phyloP scores from a whole-genome alignment of 2,797 vertebrate species.

The Hypotaenidia okinawae region DNA sequence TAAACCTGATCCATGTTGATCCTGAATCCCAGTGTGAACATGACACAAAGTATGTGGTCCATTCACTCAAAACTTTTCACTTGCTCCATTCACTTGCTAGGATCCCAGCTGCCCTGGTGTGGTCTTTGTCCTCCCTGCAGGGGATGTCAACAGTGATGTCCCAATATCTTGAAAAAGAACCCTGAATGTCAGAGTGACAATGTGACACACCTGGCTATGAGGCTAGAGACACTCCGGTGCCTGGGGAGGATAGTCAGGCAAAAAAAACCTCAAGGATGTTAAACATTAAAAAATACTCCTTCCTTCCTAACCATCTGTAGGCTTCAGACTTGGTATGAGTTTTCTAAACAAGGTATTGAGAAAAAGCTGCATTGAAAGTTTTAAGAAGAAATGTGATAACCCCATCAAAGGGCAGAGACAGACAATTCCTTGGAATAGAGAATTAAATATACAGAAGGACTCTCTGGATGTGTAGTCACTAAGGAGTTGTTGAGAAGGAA shows the following conservation, averaged over 20 bases:
- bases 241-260: not conserved
- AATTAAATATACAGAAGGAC: not conserved
- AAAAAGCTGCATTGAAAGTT: not conserved
- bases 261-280: not conserved
- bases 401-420: not conserved
- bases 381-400: not conserved
- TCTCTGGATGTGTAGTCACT: not conserved
- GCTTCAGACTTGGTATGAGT: not conserved
- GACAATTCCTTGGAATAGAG: not conserved
- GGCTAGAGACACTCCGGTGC: not conserved
- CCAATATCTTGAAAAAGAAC: not conserved
- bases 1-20: not conserved
- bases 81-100: not conserved
- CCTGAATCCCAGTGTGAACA: not conserved
- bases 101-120: not conserved
- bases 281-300: not conserved
- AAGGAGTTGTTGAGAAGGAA: not conserved
- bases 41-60: not conserved
- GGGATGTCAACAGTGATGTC: not conserved
- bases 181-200: not conserved
- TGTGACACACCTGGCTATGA: accelerated
- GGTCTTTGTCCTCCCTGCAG: not conserved
- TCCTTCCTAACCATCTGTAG: not conserved
- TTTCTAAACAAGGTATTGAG: not conserved
- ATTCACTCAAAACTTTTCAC: not conserved